A percentile compares a stretch with the other conserved stretches of the same genome.
These are phyloP conservation scores for Caenorhabditis japonica DNA, from an alignment of 2,888 invertebrate species.

Conservation along the genomic window DNA sequence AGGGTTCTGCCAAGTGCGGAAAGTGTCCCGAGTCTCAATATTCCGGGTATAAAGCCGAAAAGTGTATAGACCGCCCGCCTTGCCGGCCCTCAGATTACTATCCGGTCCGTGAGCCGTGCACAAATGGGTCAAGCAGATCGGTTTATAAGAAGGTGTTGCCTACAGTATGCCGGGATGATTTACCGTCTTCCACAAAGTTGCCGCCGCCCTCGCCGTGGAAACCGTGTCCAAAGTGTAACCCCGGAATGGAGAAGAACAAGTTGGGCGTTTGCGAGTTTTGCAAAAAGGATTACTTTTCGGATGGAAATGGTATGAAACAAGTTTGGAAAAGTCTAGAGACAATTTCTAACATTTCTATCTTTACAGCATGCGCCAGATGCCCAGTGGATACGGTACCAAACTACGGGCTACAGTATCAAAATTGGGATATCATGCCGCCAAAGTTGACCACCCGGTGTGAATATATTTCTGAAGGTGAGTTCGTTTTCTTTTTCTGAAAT, in stretches of 20 bases:
- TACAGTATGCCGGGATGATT: slow-evolving; percentile 80
- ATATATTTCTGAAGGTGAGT: slow-evolving; percentile 77
- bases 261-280: slow-evolving; percentile 80
- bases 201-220: slow-evolving; percentile 65
- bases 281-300: slow-evolving; percentile 78
- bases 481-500: no score
- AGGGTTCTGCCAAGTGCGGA: slow-evolving; percentile 78
- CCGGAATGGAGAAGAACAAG: slow-evolving; percentile 80
- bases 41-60: slow-evolving; percentile 78
- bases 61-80: slow-evolving; percentile 79
- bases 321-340: not conserved
- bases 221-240: slow-evolving; percentile 80
- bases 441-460: slow-evolving; percentile 79
- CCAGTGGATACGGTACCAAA: slow-evolving; percentile 80
- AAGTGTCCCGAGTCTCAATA: slow-evolving; percentile 78
- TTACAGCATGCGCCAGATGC: slow-evolving; percentile 78
- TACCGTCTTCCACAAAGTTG: slow-evolving; percentile 77
- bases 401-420: slow-evolving; percentile 79
- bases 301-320: slow-evolving; percentile 76
- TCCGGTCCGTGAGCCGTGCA: slow-evolving; percentile 79
- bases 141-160: slow-evolving; percentile 81
- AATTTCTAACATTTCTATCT: not conserved
- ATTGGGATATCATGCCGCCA: slow-evolving; percentile 80
- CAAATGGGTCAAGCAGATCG: slow-evolving; percentile 73
- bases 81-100: slow-evolving; percentile 80